A percentile compares a stretch with the other conserved stretches of the same genome.
phyloP scores from a whole-genome alignment of 2,113 vertebrate species.

The Struthidea cinerea region DNA sequence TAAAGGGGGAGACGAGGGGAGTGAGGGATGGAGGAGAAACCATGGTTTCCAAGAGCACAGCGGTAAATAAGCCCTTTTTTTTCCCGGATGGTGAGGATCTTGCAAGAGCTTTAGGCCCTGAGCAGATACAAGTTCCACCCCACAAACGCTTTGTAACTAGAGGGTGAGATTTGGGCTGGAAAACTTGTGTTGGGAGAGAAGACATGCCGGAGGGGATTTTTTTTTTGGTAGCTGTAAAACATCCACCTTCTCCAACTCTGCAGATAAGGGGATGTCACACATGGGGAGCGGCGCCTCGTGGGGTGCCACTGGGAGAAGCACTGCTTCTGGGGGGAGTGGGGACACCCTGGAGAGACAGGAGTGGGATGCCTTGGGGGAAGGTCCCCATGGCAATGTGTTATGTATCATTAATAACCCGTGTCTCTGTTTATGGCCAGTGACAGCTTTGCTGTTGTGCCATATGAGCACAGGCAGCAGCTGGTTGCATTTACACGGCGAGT shows the following conservation, averaged over 20 bases:
- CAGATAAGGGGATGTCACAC: background rate
- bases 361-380: background rate
- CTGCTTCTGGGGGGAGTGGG: background rate
- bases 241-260: background rate
- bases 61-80: conserved; percentile 20
- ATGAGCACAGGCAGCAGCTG: background rate
- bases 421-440: background rate
- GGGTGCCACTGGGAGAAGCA: background rate
- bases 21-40: conserved; percentile 57
- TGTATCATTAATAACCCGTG: background rate
- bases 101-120: background rate
- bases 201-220: background rate
- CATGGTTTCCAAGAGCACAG: conserved; percentile 59
- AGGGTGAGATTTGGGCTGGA: background rate
- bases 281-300: accelerated
- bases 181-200: background rate
- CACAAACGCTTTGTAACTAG: background rate
- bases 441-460: conserved; percentile 12
- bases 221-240: background rate
- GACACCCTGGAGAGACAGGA: background rate
- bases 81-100: background rate
- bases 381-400: background rate
- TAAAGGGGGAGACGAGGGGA: conserved; percentile 59
- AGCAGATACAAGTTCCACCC: background rate
- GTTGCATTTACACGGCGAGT: background rate